These are phyloP conservation scores for Lordiphosa mommai DNA, from an alignment of 1,140 invertebrate species.

Conservation along the genomic window DNA sequence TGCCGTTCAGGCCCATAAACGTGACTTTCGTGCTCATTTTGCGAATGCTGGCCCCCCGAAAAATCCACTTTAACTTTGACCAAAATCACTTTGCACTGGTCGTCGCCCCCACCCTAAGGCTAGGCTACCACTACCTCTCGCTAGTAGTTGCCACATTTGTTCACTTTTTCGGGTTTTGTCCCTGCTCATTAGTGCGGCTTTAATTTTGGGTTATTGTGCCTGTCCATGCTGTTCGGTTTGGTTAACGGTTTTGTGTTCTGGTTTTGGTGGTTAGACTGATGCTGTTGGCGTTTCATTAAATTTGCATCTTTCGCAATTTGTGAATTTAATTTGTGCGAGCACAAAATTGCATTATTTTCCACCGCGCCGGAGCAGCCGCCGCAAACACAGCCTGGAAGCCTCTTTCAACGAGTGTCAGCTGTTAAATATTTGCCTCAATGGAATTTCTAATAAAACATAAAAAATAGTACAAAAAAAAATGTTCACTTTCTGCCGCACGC, in stretches of 20 bases:
- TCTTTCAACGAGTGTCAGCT: slow-evolving; percentile 33
- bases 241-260: slow-evolving; percentile 24
- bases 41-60: slow-evolving; percentile 1
- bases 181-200: slow-evolving; percentile 73
- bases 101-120: slow-evolving; percentile 2
- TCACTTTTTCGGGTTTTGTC: slow-evolving; percentile 58
- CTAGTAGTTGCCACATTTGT: slow-evolving; percentile 47
- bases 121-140: slow-evolving; percentile 1
- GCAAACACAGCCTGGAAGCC: slow-evolving; percentile 1
- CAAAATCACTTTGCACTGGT: slow-evolving; percentile 58
- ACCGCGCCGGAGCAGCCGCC: background rate
- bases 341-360: slow-evolving; percentile 52
- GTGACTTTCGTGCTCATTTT: slow-evolving; percentile 60
- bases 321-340: slow-evolving; percentile 51
- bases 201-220: slow-evolving; percentile 67
- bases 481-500: slow-evolving; percentile 12
- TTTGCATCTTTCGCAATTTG: slow-evolving; percentile 37
- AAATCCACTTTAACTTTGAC: slow-evolving; percentile 63
- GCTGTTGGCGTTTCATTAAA: slow-evolving; percentile 35
- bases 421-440: slow-evolving; percentile 49
- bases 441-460: slow-evolving; percentile 32
- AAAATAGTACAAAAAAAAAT: slow-evolving; percentile 18
- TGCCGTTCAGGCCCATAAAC: slow-evolving; percentile 21
- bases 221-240: slow-evolving; percentile 48
- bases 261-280: slow-evolving; percentile 18